Evolutionary conservation across 1,140 invertebrate species (phyloP), one percentile per base, ranked within the genome.

Genomic region (Bombus superbus): DNA sequence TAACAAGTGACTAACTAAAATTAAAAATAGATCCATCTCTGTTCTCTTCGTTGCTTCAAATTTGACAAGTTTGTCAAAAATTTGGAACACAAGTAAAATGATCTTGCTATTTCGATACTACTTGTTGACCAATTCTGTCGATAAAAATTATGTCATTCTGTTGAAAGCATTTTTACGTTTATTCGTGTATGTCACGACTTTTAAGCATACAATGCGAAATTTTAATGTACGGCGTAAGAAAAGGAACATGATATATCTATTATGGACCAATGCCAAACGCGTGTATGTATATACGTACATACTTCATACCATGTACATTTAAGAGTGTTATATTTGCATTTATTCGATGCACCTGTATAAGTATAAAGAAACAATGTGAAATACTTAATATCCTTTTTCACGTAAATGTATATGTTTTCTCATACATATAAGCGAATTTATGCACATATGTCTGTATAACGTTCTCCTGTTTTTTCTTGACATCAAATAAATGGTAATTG

Each of bases 401-500:
- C 4, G 62, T 44, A 75, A 64, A 69, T n/a, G 40, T 28, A 38
- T 68, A 11, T 68, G 9, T 62, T 53, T 74, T 74, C 59, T 18
- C 38, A 22, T n/a, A 64, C n/a, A 25, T n/a, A 32, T 10, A 22
- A 53, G 35, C 35, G 35, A 35, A 53, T 62, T 25, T 53, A 53
- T n/a, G 32, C 22, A 69, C 22, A 53, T 42, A 42, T 18, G 10
- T 44, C 6, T 72, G 62, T 71, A 62, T 57, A 84, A 79, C 62
- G 40, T 79, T 79, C 35, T 79, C 66, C 47, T 62, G 40, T 59
- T 71, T 79, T 80, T 84, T 84, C 83, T 62, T 84, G 53, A 79
- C 76, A 79, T 79, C 75, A 53, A 84, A 84, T 84, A 84, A 84
- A 84, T 84, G 76, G 83, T 84, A 84, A 84, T 79, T 72, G 66